Conservation (phyloP, 2,888 invertebrate genomes). For the Anoncus sp. region DNA sequence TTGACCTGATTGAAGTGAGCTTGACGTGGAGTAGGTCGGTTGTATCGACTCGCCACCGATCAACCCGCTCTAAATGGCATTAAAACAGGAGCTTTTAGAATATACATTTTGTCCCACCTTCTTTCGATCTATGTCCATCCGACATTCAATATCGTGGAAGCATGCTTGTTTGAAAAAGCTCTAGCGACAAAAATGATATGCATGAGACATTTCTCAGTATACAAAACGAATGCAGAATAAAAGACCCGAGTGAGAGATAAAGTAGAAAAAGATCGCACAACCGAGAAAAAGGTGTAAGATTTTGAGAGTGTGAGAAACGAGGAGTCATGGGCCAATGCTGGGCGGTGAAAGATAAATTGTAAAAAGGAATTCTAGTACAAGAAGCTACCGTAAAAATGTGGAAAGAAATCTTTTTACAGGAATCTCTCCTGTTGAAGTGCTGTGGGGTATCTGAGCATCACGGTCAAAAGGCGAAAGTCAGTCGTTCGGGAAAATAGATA, state of each 20-base stretch:
- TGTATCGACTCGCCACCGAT: conserved; percentile 43
- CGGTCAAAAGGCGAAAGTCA: background rate
- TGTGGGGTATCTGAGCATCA: background rate
- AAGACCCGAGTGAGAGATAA: conserved; percentile 36
- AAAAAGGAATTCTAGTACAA: conserved; percentile 21
- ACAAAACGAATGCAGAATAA: conserved; percentile 14
- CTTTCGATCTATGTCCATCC: conserved; percentile 13
- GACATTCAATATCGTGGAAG: conserved; percentile 21
- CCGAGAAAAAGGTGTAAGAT: background rate
- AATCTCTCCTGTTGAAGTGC: background rate
- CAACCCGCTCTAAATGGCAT: conserved; percentile 46
- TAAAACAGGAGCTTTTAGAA: conserved; percentile 40
- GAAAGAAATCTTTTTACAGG: conserved; percentile 22
- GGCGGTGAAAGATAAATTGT: conserved; percentile 40
- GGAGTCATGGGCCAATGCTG: conserved; percentile 1
- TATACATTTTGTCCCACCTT: conserved; percentile 5
- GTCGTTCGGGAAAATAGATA: background rate
- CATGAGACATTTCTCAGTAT: background rate
- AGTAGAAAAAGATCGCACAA: conserved; percentile 30
- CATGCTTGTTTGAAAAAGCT: conserved; percentile 33
- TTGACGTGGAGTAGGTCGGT: background rate
- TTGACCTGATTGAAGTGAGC: conserved; percentile 7
- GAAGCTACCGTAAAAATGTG: conserved; percentile 21
- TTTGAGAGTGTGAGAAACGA: conserved; percentile 23
- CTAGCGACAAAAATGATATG: conserved; percentile 19